phyloP scores from a whole-genome alignment of 64 coral and sea anemone genomes.

The Cladopsammia gracilis region DNA sequence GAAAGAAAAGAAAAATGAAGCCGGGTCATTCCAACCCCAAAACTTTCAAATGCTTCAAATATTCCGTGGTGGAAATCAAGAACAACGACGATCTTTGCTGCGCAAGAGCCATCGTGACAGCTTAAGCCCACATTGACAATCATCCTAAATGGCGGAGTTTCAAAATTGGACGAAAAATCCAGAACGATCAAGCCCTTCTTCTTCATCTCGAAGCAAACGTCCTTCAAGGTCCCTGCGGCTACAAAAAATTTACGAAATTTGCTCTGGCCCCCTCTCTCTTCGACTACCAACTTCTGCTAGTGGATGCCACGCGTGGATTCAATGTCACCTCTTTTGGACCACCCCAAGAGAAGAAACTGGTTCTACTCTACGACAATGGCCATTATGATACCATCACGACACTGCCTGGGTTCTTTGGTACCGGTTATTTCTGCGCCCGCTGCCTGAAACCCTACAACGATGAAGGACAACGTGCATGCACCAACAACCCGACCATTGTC shows the following conservation, averaged over 20 bases:
- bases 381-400: constrained; percentile 7
- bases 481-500: not conserved
- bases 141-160: constrained; percentile 13
- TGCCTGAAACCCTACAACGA: not conserved
- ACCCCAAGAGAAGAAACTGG: not conserved
- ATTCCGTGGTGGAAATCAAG: not conserved
- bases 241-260: constrained; percentile 5
- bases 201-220: not conserved
- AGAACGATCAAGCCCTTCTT: not conserved
- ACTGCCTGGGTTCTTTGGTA: not conserved
- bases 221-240: not conserved
- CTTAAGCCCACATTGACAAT: constrained; percentile 3
- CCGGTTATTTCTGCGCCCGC: not conserved
- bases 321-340: not conserved
- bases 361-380: not conserved
- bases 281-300: not conserved
- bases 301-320: not conserved
- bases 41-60: too few relatives aligned
- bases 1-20: too few relatives aligned
- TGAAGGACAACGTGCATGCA: not conserved
- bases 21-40: too few relatives aligned
- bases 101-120: constrained; percentile 24
- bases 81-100: constrained; percentile 23
- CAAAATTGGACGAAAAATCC: not conserved
- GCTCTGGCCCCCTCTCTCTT: not conserved